Evolutionary conservation across 1,140 invertebrate genomes (phyloP).

Genomic region (Scaptomyza montana): DNA sequence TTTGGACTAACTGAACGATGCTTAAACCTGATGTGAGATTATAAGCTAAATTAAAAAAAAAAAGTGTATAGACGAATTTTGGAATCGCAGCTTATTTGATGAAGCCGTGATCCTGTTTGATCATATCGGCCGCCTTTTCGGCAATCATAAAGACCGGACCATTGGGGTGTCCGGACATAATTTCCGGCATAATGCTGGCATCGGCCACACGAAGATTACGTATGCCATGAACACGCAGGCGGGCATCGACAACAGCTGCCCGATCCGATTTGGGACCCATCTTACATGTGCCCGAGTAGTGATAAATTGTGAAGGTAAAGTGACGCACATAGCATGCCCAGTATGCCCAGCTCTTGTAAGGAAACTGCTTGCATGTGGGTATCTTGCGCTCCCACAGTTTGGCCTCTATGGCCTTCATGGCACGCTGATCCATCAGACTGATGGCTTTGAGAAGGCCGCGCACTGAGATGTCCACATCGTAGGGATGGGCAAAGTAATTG

Average conservation of each 20-base stretch:
- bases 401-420: constrained; percentile 86
- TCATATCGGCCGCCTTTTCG: constrained; percentile 88
- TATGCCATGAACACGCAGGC: constrained; percentile 88
- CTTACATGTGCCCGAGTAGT: constrained; percentile 92
- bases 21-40: constrained; percentile 51
- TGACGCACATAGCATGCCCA: constrained; percentile 89
- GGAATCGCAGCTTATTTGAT: constrained; percentile 67
- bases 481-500: constrained; percentile 88
- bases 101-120: constrained; percentile 85
- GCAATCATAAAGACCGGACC: constrained; percentile 89
- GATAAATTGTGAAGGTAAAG: constrained; percentile 90
- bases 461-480: constrained; percentile 87
- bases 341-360: constrained; percentile 88
- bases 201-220: constrained; percentile 89
- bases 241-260: constrained; percentile 89
- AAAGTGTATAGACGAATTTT: neutral
- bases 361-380: constrained; percentile 87
- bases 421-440: constrained; percentile 85
- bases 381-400: constrained; percentile 87
- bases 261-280: constrained; percentile 90
- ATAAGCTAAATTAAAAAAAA: constrained; percentile 31
- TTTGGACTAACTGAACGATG: constrained; percentile 8
- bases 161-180: constrained; percentile 88
- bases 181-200: constrained; percentile 88
- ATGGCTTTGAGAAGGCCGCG: constrained; percentile 87